These are phyloP conservation scores for Apteryx owenii DNA, from an alignment of 2,113 vertebrate genomes.

Conservation along the genomic window DNA sequence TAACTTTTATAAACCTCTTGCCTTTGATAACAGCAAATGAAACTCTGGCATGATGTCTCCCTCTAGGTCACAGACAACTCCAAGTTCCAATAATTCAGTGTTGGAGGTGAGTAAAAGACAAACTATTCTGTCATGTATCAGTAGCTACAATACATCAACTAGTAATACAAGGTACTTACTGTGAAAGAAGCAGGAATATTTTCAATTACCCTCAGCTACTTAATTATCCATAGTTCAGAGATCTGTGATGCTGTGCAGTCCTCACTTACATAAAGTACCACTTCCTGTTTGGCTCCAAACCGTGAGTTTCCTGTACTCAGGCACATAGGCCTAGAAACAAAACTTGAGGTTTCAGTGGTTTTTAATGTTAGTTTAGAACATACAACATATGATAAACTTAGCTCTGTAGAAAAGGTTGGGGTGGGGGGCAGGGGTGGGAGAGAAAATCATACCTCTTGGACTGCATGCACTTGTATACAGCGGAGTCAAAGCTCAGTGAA, in stretches of 20 bases:
- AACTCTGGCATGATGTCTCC: constrained; percentile 50
- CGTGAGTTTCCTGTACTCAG: neutral
- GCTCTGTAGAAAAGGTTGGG: neutral
- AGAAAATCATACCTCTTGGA: neutral
- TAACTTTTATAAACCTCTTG: constrained; percentile 70
- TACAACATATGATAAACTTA: fast-evolving
- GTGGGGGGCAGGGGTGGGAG: too few relatives aligned
- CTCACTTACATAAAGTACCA: fast-evolving
- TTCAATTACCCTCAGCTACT: neutral
- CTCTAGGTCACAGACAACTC: constrained; percentile 59
- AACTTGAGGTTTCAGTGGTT: neutral
- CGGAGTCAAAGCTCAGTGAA: neutral
- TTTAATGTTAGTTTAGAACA: neutral
- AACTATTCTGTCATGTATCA: constrained; percentile 38
- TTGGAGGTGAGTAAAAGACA: constrained; percentile 41
- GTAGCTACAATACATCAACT: constrained; percentile 11
- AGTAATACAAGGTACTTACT: neutral
- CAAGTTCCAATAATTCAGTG: constrained; percentile 30
- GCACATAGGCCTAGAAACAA: neutral
- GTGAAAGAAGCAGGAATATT: neutral
- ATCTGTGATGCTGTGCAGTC: fast-evolving
- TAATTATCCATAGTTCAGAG: neutral
- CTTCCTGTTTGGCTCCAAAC: constrained; percentile 10
- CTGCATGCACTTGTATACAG: fast-evolving
- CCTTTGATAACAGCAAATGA: constrained; percentile 69